Evolutionary conservation across 2,797 vertebrate genomes (phyloP), one percentile per base, ranked within the genome.

Genomic region (Periophthalmus magnuspinnatus): DNA sequence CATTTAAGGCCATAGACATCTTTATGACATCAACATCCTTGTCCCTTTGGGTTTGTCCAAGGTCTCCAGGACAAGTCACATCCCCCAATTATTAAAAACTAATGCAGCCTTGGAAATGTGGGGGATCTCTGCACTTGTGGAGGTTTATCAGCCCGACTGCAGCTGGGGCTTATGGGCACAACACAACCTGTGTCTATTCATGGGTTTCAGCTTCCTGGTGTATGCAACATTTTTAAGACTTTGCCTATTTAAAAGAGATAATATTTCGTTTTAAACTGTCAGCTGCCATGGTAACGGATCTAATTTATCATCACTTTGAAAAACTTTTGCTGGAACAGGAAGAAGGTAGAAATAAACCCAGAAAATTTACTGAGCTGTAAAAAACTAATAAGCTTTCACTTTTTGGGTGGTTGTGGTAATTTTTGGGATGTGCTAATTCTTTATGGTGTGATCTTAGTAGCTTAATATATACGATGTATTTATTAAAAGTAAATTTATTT

Each of bases 301-400:
- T 45, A 45, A 14, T 14, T 45, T 45, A 14, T 45, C 41, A 14
- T 45, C 41, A 45, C 10, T 45, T 45, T 45, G 41, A 45, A 45
- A 45, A 45, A 57, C 36, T n/a, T 67, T 16, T 72, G 54, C 59
- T 80, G 60, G 64, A 68, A 50, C 33, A 60, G 69, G 65, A 88
- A 85, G 17, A 84, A 79, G 86, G 83, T 82, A 78, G 82, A 72
- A 74, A 24, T 59, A 34, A 59, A 67, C 56, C 69, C 34, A 50
- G 65, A 71, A 81, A 77, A 77, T 64, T 66, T 67, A 69, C 54
- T 62, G 58, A 68, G 70, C 75, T 48, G 76, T 81, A 87, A 90
- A 82, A 79, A 87, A 74, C 77, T 75, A 82, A 76, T 72, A 58
- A 74, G 70, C 72, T 78, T 69, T 69, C 33, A 38, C 57, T 72